A percentile compares a stretch with the other conserved stretches of the same genome.
Conservation (phyloP, 2,888 invertebrate genomes). For the Augiades crinisus region DNA sequence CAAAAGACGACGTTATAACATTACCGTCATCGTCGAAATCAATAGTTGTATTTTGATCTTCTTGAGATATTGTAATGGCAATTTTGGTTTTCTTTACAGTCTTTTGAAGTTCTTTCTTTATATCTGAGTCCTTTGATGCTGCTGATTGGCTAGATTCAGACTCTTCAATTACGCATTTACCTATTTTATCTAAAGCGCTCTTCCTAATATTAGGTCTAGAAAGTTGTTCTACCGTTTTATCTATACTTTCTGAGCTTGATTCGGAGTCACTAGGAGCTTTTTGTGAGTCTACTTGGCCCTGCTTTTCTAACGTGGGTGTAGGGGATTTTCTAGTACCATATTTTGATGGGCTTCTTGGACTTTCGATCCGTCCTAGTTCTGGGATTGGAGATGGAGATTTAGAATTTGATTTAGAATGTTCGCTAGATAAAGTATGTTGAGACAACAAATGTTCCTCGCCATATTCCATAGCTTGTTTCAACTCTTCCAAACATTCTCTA, state of each 20-base stretch:
- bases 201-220: conserved; percentile 74
- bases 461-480: conserved; percentile 81
- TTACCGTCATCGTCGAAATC: conserved; percentile 77
- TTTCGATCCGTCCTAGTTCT: conserved; percentile 68
- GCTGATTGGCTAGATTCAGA: conserved; percentile 83
- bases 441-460: conserved; percentile 72
- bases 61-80: conserved; percentile 78
- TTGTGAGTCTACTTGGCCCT: conserved; percentile 78
- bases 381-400: conserved; percentile 65
- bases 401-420: conserved; percentile 72
- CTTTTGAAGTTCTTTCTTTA: conserved; percentile 71
- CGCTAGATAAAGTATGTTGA: conserved; percentile 69
- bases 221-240: conserved; percentile 72
- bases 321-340: conserved; percentile 69
- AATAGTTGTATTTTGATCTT: conserved; percentile 77
- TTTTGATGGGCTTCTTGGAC: conserved; percentile 68
- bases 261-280: conserved; percentile 82
- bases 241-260: conserved; percentile 78
- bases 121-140: conserved; percentile 72
- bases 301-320: conserved; percentile 83
- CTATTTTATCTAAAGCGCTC: conserved; percentile 63
- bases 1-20: conserved; percentile 70
- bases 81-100: conserved; percentile 76
- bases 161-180: conserved; percentile 75
- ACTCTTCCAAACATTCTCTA: conserved; percentile 80